Conservation (phyloP, 2,113 vertebrate genomes). For the Xiphophorus hellerii region DNA sequence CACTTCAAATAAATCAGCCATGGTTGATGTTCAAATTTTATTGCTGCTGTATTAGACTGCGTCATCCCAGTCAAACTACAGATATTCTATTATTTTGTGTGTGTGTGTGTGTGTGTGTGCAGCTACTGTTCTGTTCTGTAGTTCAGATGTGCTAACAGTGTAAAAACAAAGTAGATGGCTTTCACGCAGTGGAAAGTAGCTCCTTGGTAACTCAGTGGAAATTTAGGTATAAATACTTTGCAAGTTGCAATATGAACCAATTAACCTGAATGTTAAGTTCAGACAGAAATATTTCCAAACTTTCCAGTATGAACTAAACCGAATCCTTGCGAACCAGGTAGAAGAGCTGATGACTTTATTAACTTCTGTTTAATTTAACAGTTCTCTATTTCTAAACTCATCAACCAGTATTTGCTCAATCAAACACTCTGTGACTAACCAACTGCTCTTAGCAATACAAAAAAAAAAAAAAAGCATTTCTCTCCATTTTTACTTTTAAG, state of each 20-base stretch:
- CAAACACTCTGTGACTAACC: background rate
- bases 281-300: too few relatives aligned
- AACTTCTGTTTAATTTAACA: background rate
- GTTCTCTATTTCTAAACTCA: background rate
- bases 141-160: background rate
- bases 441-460: background rate
- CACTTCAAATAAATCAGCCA: slow-evolving; percentile 83
- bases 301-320: too few relatives aligned
- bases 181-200: background rate
- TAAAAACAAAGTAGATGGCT: background rate
- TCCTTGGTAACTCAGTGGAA: background rate
- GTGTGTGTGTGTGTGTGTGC: background rate
- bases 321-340: background rate
- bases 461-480: background rate
- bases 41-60: slow-evolving; percentile 73
- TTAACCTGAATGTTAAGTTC: too few relatives aligned
- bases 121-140: slow-evolving; percentile 46
- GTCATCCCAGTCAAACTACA: slow-evolving; percentile 57
- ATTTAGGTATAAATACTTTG: background rate
- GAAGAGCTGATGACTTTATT: background rate
- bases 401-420: background rate
- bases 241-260: background rate
- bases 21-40: slow-evolving; percentile 78
- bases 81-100: slow-evolving; percentile 53
- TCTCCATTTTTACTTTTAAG: too few relatives aligned